Conservation (phyloP, 2,797 vertebrate species). For the Anguilla anguilla region DNA sequence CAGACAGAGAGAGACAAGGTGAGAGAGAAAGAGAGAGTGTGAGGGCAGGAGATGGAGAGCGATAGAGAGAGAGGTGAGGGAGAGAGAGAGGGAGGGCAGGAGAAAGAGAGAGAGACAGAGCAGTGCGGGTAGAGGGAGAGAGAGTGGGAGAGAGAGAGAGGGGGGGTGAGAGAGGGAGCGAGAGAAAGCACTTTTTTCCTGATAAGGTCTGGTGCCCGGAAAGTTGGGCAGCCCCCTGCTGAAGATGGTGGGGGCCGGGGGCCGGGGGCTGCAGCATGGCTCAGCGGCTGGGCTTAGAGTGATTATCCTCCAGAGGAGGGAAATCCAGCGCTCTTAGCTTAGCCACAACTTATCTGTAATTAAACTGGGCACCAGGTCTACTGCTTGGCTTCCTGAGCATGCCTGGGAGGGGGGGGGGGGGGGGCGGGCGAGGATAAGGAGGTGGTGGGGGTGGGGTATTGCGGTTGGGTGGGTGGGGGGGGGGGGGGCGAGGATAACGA, state of each 20-base stretch:
- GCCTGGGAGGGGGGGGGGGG: slow-evolving; percentile 37
- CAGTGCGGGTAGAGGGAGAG: too few relatives aligned
- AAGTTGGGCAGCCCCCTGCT: slow-evolving; percentile 66
- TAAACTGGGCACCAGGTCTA: slow-evolving; percentile 70
- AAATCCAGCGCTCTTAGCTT: slow-evolving; percentile 66
- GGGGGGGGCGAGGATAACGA: too few relatives aligned
- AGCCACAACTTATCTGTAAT: slow-evolving; percentile 75
- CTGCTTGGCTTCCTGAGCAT: slow-evolving; percentile 44
- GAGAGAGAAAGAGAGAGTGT: too few relatives aligned
- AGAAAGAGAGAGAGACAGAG: too few relatives aligned
- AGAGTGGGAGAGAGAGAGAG: too few relatives aligned
- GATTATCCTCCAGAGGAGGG: slow-evolving; percentile 67
- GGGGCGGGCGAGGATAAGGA: too few relatives aligned
- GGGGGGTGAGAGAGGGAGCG: slow-evolving; percentile 48
- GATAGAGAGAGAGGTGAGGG: too few relatives aligned
- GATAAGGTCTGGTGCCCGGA: slow-evolving; percentile 64
- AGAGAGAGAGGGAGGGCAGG: too few relatives aligned
- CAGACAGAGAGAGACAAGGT: too few relatives aligned
- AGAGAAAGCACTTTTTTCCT: slow-evolving; percentile 47
- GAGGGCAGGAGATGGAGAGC: too few relatives aligned
- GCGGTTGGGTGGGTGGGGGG: too few relatives aligned
- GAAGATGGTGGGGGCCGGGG: slow-evolving; percentile 53
- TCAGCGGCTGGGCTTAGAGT: slow-evolving; percentile 66
- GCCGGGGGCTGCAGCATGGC: slow-evolving; percentile 47
- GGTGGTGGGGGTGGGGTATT: too few relatives aligned